Evolutionary conservation across 2,888 invertebrate genomes (phyloP).

Genomic region (Dioctria rufipes): DNA sequence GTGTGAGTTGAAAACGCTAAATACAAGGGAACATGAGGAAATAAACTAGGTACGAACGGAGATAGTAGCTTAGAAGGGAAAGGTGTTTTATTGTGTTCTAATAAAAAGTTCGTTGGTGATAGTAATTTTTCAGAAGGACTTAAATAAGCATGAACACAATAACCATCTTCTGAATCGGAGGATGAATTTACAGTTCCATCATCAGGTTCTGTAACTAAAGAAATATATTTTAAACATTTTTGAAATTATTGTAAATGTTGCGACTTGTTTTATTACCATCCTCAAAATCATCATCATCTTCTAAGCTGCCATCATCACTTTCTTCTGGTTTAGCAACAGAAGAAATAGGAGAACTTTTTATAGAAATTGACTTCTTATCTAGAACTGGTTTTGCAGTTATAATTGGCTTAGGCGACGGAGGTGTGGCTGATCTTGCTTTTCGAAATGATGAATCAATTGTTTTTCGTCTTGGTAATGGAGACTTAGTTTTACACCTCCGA

Average conservation of each 20-base stretch:
- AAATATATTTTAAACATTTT: not conserved
- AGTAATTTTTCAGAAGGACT: constrained; percentile 30
- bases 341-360: not conserved
- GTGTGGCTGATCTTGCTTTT: constrained; percentile 59
- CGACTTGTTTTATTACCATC: constrained; percentile 62
- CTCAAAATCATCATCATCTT: constrained; percentile 65
- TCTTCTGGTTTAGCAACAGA: constrained; percentile 22
- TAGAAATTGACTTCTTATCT: constrained; percentile 1
- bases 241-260: not conserved
- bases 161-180: constrained; percentile 58
- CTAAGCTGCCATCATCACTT: constrained; percentile 27
- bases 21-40: constrained; percentile 84
- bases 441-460: constrained; percentile 43
- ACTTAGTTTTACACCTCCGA: constrained; percentile 60
- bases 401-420: constrained; percentile 46
- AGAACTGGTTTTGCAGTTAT: not conserved
- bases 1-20: constrained; percentile 83
- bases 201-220: not conserved
- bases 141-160: constrained; percentile 45
- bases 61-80: constrained; percentile 61
- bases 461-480: constrained; percentile 57
- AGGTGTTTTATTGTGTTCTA: not conserved
- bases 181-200: constrained; percentile 42
- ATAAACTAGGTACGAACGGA: constrained; percentile 76
- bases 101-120: not conserved